These are phyloP conservation scores for Aethes cnicana DNA, from an alignment of 2,888 invertebrate species.

Conservation along the genomic window DNA sequence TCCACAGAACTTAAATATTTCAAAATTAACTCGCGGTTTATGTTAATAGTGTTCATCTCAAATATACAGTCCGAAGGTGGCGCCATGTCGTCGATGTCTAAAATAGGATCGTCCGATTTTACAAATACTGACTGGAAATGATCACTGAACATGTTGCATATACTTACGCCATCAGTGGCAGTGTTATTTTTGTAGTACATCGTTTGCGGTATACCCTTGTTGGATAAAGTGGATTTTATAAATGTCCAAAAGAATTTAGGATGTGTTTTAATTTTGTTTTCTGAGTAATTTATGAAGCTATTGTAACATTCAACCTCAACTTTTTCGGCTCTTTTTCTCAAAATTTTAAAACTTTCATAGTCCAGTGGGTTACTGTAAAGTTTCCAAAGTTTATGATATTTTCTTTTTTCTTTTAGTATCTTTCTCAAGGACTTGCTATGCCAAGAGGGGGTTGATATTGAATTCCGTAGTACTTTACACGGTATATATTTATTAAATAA, in stretches of 20 bases:
- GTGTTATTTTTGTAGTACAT: background rate
- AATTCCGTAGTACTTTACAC: background rate
- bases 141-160: background rate
- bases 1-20: background rate
- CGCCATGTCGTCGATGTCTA: background rate
- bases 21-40: background rate
- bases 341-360: background rate
- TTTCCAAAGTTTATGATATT: background rate
- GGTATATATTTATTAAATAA: background rate
- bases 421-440: background rate
- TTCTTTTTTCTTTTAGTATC: background rate
- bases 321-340: slow-evolving; percentile 1
- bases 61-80: background rate
- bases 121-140: slow-evolving; percentile 7
- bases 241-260: slow-evolving; percentile 1
- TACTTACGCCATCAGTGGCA: background rate
- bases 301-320: background rate
- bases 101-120: background rate
- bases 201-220: background rate
- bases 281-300: background rate
- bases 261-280: slow-evolving; percentile 3
- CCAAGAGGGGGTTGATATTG: background rate
- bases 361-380: background rate
- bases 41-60: background rate
- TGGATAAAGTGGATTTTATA: background rate